These are phyloP conservation scores for Merluccius polli DNA, from an alignment of 2,797 vertebrate species.

Conservation along the genomic window DNA sequence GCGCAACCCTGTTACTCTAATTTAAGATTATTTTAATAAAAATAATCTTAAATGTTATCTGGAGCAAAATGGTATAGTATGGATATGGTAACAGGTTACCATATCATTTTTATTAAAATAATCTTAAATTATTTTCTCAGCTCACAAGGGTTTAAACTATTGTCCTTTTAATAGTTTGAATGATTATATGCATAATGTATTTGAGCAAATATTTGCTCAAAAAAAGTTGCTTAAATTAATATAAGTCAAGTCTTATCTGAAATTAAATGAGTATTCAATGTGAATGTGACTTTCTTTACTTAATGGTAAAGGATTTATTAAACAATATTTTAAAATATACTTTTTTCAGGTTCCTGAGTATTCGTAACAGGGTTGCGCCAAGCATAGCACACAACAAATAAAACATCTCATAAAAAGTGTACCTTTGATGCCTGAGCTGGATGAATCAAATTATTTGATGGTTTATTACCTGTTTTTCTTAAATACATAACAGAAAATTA, in stretches of 20 bases:
- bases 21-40: neutral
- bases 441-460: no score
- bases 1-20: neutral
- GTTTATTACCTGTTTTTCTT: no score
- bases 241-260: no score
- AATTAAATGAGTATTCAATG: no score
- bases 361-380: slow-evolving; percentile 11
- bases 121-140: slow-evolving; percentile 6
- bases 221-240: no score
- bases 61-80: no score
- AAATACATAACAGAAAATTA: no score
- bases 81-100: slow-evolving; percentile 19
- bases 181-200: no score
- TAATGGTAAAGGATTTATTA: slow-evolving; percentile 8
- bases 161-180: slow-evolving; percentile 1
- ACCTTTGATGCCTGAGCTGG: no score
- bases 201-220: no score
- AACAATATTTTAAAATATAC: slow-evolving; percentile 11
- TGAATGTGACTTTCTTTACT: slow-evolving; percentile 10
- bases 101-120: slow-evolving; percentile 25
- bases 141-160: neutral
- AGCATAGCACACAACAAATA: slow-evolving; percentile 19
- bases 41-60: slow-evolving; percentile 11
- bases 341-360: slow-evolving; percentile 13
- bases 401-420: no score